Conservation (phyloP, 2,888 invertebrate species). For the Lasius fuliginosus region DNA sequence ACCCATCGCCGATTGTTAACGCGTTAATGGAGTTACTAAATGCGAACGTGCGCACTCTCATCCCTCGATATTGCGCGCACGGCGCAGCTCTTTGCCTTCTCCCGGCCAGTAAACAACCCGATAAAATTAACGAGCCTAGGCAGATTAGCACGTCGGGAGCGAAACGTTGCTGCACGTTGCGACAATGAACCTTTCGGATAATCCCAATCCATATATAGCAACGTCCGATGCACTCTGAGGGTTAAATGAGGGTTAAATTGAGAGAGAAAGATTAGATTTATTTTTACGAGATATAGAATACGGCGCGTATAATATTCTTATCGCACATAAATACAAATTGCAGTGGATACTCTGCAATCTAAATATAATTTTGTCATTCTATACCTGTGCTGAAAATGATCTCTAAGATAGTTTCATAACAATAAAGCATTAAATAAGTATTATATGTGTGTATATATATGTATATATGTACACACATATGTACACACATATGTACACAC, state of each 20-base stretch:
- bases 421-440: neutral
- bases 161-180: conserved; percentile 32
- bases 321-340: neutral
- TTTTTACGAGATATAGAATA: neutral
- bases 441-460: too few species aligned
- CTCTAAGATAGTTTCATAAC: neutral
- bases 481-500: too few species aligned
- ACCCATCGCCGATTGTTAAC: conserved; percentile 66
- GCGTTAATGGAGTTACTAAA: conserved; percentile 72
- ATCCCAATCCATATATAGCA: conserved; percentile 51
- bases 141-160: conserved; percentile 56
- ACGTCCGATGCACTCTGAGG: conserved; percentile 6
- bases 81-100: neutral
- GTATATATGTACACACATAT: too few species aligned
- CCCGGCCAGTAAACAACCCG: conserved; percentile 60
- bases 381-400: neutral
- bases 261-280: conserved; percentile 1
- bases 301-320: neutral
- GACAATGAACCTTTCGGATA: conserved; percentile 62
- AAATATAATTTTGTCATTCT: neutral
- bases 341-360: neutral
- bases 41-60: conserved; percentile 46
- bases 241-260: neutral
- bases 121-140: conserved; percentile 63
- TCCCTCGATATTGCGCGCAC: conserved; percentile 1